phyloP scores from a whole-genome alignment of 2,797 vertebrate genomes.

The Falco berigora region DNA sequence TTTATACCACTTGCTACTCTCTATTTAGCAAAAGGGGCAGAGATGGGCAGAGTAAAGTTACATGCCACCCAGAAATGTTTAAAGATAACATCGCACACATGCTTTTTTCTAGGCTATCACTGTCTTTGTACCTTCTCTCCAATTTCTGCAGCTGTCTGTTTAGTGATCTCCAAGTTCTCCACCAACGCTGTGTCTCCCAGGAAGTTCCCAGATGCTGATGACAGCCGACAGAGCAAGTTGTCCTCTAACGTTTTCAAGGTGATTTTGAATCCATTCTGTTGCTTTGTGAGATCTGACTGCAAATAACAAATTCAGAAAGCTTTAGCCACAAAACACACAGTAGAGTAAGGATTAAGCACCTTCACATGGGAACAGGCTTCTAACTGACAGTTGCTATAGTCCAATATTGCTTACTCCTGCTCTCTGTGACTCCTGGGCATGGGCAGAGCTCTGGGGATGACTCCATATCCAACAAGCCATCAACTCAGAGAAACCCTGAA shows the following conservation, averaged over 20 bases:
- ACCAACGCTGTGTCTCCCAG: slow-evolving; percentile 88
- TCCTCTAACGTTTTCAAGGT: slow-evolving; percentile 93
- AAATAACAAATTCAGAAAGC: slow-evolving; percentile 14
- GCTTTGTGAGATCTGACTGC: slow-evolving; percentile 89
- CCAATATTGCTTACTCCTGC: neutral
- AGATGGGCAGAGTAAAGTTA: neutral
- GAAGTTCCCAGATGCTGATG: slow-evolving; percentile 91
- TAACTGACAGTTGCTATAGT: neutral
- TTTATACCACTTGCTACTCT: neutral
- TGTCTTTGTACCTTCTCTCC: slow-evolving; percentile 81
- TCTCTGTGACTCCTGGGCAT: neutral
- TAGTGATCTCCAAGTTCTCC: slow-evolving; percentile 92
- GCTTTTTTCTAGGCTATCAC: neutral
- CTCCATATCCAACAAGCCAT: neutral
- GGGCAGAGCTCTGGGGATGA: neutral
- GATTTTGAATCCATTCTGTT: slow-evolving; percentile 97
- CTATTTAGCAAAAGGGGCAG: neutral
- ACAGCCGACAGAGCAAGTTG: slow-evolving; percentile 86
- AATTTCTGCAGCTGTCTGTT: slow-evolving; percentile 88
- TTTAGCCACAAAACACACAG: neutral
- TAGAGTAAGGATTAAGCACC: neutral
- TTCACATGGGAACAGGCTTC: neutral
- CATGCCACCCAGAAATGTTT: neutral
- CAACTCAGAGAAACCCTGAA: neutral
- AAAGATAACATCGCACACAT: neutral